Evolutionary conservation across 2,797 vertebrate genomes (phyloP), one percentile per base, ranked within the genome.

Genomic region (Leptatherina wallacei): DNA sequence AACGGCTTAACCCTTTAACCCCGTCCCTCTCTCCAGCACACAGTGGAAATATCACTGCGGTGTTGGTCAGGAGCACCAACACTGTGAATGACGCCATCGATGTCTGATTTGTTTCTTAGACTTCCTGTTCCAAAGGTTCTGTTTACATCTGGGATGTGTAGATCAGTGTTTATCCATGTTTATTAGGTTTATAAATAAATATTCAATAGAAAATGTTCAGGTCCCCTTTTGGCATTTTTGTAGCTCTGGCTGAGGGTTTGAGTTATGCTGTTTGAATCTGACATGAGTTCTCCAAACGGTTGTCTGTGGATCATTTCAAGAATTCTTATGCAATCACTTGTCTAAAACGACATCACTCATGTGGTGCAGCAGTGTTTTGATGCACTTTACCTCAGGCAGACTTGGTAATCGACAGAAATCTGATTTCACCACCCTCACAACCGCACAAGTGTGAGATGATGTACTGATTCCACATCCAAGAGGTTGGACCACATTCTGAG

Each of bases 11-110:
- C 14, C n/a, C n/a, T 38, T 20, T 24, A 9, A 42, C 35, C 36
- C 42, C 16, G 60, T 24, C 69, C 69, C 52, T 38, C 12, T 56
- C 4, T 24, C 6, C 6, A 18, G 49, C 69, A 65, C 52, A 36
- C 61, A 1, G 29, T 44, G 67, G 55, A 66, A 80, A 75, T 40
- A 65, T 68, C 70, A 62, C 70, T 0, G 6, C 12, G 0, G 24
- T 68, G 71, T 73, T 10, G 6, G 22, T 56, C 42, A 27, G 30
- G 61, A 42, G 9, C 57, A 64, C 14, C 67, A 11, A 27, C 47
- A 22, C n/a, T 47, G 44, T 38, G 11, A 20, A n/a, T 47, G 32
- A 32, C 32, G 32, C 4, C 32, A 5, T 35, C 7, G 1, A 8
- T 8, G 20, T 47, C n/a, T n/a, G 18, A 47, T 22, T 49, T 10